These are phyloP conservation scores for Sapajus apella DNA, from an alignment of 2,113 vertebrate genomes.

Conservation along the genomic window DNA sequence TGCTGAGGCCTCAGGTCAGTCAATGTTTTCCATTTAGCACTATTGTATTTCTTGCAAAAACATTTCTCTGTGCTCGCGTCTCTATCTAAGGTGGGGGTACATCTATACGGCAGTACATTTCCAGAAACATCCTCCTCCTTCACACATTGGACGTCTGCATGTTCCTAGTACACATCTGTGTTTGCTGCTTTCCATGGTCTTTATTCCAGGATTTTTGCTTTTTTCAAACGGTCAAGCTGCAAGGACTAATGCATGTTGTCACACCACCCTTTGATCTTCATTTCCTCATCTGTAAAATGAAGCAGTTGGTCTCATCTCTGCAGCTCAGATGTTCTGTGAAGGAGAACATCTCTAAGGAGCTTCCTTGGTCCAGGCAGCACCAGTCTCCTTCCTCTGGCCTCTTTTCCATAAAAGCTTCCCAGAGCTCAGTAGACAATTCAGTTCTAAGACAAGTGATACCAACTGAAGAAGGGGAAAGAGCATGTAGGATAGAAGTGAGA, in stretches of 20 bases:
- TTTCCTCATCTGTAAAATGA: not conserved
- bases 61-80: not conserved
- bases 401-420: not conserved
- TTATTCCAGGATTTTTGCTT: not conserved
- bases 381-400: not conserved
- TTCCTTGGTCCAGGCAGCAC: not conserved
- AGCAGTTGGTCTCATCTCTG: not conserved
- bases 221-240: not conserved
- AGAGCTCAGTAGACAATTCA: not conserved
- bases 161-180: too few relatives aligned
- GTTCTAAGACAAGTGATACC: not conserved
- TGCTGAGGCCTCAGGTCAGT: too few relatives aligned
- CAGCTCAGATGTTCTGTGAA: not conserved
- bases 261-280: not conserved
- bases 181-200: not conserved
- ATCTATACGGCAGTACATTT: not conserved
- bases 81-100: not conserved
- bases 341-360: not conserved
- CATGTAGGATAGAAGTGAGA: not conserved
- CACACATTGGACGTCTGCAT: not conserved
- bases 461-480: not conserved
- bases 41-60: not conserved
- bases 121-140: slow-evolving; percentile 8
- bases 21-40: not conserved
- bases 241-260: not conserved